phyloP scores from a whole-genome alignment of 1,140 invertebrate species.

The Zaprionus africanus region DNA sequence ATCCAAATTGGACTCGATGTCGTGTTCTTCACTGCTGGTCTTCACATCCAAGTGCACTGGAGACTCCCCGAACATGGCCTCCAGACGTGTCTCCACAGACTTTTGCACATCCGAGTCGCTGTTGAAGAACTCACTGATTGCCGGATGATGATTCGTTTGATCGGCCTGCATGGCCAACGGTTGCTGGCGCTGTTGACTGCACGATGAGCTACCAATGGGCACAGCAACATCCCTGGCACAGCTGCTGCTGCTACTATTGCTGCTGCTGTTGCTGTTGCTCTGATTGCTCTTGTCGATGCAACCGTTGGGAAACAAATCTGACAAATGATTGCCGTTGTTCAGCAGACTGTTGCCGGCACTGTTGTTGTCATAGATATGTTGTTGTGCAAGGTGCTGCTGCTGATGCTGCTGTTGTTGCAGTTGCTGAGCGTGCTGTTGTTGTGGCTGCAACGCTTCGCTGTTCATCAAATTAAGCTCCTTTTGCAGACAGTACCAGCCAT shows the following conservation, averaged over 20 bases:
- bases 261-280: conserved; percentile 67
- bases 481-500: conserved; percentile 89
- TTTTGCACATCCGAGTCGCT: conserved; percentile 81
- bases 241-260: conserved; percentile 56
- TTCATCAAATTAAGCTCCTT: conserved; percentile 86
- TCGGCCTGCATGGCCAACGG: conserved; percentile 58
- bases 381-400: conserved; percentile 49
- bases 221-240: conserved; percentile 44
- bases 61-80: conserved; percentile 84
- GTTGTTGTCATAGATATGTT: conserved; percentile 50
- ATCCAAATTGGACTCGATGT: conserved; percentile 81
- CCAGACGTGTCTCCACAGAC: conserved; percentile 79
- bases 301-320: conserved; percentile 75
- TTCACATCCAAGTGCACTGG: conserved; percentile 78
- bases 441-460: conserved; percentile 47
- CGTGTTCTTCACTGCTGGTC: conserved; percentile 65
- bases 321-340: conserved; percentile 58
- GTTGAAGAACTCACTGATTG: conserved; percentile 79
- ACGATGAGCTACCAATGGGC: conserved; percentile 50
- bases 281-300: conserved; percentile 78
- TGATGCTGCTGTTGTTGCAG: conserved; percentile 50
- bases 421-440: conserved; percentile 33
- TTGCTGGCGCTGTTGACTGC: conserved; percentile 77
- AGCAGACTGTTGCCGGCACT: conserved; percentile 41
- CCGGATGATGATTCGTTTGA: conserved; percentile 67